These are phyloP conservation scores for Formica aserva DNA, from an alignment of 2,888 invertebrate species.

Conservation along the genomic window DNA sequence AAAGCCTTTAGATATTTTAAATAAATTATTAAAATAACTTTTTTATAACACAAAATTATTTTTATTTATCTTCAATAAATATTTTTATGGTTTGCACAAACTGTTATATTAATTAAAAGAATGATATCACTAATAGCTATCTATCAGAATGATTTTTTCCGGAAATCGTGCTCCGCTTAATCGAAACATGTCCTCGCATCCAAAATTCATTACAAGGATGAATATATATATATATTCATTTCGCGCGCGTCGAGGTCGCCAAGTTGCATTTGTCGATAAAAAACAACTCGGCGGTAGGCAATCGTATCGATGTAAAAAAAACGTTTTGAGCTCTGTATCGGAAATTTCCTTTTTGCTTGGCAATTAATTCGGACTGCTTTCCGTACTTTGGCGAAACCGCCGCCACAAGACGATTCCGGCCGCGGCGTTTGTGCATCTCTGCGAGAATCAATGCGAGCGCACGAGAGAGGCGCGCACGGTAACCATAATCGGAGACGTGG, in stretches of 20 bases:
- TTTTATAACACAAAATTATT: background rate
- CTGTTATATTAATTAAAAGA: background rate
- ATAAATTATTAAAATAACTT: background rate
- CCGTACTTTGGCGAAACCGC: slow-evolving; percentile 29
- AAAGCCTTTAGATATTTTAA: background rate
- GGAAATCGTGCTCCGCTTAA: background rate
- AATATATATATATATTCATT: slow-evolving; percentile 7
- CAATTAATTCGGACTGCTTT: slow-evolving; percentile 41
- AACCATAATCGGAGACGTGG: slow-evolving; percentile 77
- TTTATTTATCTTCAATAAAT: slow-evolving; percentile 7
- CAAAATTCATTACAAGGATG: slow-evolving; percentile 6
- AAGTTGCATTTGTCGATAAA: slow-evolving; percentile 34
- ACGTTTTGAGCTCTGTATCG: slow-evolving; percentile 22
- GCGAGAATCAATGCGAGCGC: slow-evolving; percentile 52
- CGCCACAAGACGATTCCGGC: slow-evolving; percentile 6
- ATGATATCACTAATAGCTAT: background rate
- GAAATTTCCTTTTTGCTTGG: slow-evolving; percentile 29
- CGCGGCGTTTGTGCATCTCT: slow-evolving; percentile 16
- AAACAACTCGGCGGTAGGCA: slow-evolving; percentile 14
- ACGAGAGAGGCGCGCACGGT: slow-evolving; percentile 50
- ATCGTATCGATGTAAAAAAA: slow-evolving; percentile 9
- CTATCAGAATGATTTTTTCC: background rate
- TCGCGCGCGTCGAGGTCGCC: slow-evolving; percentile 1
- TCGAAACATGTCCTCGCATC: slow-evolving; percentile 17
- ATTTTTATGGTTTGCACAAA: background rate